A percentile compares a stretch with the other conserved stretches of the same genome.
phyloP scores from a whole-genome alignment of 1,140 invertebrate genomes.

The Zaprionus gabonicus region DNA sequence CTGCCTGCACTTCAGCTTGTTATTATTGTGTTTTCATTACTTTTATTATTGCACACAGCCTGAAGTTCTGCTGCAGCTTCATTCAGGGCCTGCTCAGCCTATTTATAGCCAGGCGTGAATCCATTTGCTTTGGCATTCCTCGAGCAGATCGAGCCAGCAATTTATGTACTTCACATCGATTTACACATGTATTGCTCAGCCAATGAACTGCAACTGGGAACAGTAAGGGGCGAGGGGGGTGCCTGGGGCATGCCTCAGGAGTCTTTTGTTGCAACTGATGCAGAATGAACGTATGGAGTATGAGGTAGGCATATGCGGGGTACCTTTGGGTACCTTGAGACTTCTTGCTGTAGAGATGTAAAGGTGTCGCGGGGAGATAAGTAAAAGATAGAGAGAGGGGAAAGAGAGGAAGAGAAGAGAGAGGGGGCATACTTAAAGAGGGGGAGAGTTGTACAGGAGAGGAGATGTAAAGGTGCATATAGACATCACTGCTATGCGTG shows the following conservation, averaged over 20 bases:
- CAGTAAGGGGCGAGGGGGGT: no score
- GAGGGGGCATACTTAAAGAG: no score
- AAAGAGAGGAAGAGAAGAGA: no score
- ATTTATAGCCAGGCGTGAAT: constrained; percentile 67
- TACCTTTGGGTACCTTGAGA: no score
- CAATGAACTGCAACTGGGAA: constrained; percentile 47
- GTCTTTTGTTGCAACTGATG: constrained; percentile 38
- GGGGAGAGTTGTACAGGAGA: no score
- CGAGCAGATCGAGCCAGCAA: constrained; percentile 14
- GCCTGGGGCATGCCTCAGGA: neutral
- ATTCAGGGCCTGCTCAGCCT: constrained; percentile 12
- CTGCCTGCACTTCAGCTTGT: neutral
- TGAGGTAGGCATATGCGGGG: neutral
- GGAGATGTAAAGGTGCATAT: no score
- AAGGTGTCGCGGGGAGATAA: no score
- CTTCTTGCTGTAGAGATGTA: no score
- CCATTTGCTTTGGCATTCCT: constrained; percentile 61
- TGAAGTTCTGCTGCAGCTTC: neutral
- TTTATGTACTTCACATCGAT: constrained; percentile 38
- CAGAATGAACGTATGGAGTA: no score
- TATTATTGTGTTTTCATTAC: neutral
- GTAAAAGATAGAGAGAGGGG: no score
- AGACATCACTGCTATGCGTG: no score
- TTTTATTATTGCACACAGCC: neutral
- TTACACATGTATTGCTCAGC: neutral